Percentiles rank a stretch among this genome's conserved stretches.
phyloP scores from a whole-genome alignment of 2,888 invertebrate genomes.

The Patella depressa region DNA sequence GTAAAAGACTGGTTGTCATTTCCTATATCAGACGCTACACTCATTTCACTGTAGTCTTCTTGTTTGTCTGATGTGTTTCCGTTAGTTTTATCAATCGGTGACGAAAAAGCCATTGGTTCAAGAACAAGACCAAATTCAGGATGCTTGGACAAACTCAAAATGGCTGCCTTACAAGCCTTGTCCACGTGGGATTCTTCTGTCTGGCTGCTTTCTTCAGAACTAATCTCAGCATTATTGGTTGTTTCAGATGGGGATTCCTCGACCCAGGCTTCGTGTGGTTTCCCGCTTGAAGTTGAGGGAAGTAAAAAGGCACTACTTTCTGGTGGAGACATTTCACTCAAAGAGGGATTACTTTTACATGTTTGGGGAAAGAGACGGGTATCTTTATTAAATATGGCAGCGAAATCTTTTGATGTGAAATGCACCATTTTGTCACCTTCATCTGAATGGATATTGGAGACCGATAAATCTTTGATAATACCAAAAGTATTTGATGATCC shows the following conservation, averaged over 20 bases:
- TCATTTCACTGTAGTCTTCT: not conserved
- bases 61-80: not conserved
- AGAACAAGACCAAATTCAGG: not conserved
- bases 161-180: slow-evolving; percentile 2
- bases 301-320: slow-evolving; percentile 16
- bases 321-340: slow-evolving; percentile 8
- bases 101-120: not conserved
- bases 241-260: slow-evolving; percentile 13
- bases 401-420: slow-evolving; percentile 62
- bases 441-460: slow-evolving; percentile 63
- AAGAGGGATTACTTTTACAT: slow-evolving; percentile 10
- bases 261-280: not conserved
- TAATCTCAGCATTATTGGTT: not conserved
- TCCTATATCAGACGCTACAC: not conserved
- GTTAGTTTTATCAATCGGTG: not conserved
- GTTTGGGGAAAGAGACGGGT: slow-evolving; percentile 26
- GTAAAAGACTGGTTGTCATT: not conserved
- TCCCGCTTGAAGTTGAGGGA: not conserved
- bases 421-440: slow-evolving; percentile 65
- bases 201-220: slow-evolving; percentile 48
- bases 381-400: slow-evolving; percentile 37
- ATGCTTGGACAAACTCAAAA: slow-evolving; percentile 4
- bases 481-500: slow-evolving; percentile 56
- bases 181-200: slow-evolving; percentile 41
- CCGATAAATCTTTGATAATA: slow-evolving; percentile 68